phyloP scores from a whole-genome alignment of 2,888 invertebrate species.

The Lepetodrilus schrolli region DNA sequence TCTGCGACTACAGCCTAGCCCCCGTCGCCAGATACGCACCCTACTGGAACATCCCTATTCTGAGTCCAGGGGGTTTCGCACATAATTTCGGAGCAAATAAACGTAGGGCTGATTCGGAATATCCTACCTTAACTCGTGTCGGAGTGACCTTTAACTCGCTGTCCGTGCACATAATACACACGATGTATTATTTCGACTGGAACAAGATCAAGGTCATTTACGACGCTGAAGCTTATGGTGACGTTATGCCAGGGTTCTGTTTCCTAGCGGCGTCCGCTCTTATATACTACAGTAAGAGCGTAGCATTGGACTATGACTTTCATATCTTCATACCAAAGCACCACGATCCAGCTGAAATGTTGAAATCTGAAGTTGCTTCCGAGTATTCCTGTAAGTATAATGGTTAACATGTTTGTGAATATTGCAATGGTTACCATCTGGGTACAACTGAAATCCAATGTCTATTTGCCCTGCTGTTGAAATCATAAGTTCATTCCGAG shows the following conservation, averaged over 20 bases:
- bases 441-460: too few relatives aligned
- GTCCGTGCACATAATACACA: slow-evolving; percentile 38
- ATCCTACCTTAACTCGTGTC: slow-evolving; percentile 57
- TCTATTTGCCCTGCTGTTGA: too few relatives aligned
- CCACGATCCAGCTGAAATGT: slow-evolving; percentile 14
- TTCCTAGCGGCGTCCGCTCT: slow-evolving; percentile 84
- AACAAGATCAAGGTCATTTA: slow-evolving; percentile 80
- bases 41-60: slow-evolving; percentile 92
- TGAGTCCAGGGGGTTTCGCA: slow-evolving; percentile 78
- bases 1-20: slow-evolving; percentile 82
- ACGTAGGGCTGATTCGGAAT: slow-evolving; percentile 39
- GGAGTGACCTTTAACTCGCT: slow-evolving; percentile 58
- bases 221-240: slow-evolving; percentile 84
- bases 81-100: slow-evolving; percentile 57
- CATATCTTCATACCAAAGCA: slow-evolving; percentile 30
- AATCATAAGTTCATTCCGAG: too few relatives aligned
- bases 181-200: slow-evolving; percentile 50
- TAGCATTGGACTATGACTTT: slow-evolving; percentile 30
- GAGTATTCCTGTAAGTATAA: slow-evolving; percentile 39
- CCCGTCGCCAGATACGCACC: slow-evolving; percentile 90
- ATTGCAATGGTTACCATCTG: too few relatives aligned
- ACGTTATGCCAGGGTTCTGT: slow-evolving; percentile 82
- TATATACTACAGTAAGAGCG: slow-evolving; percentile 36
- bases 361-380: slow-evolving; percentile 32
- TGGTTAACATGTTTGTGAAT: too few relatives aligned